A percentile compares a stretch with the other conserved stretches of the same genome.
These are phyloP conservation scores for Danio kyathit DNA, from an alignment of 2,797 vertebrate genomes.

Conservation along the genomic window DNA sequence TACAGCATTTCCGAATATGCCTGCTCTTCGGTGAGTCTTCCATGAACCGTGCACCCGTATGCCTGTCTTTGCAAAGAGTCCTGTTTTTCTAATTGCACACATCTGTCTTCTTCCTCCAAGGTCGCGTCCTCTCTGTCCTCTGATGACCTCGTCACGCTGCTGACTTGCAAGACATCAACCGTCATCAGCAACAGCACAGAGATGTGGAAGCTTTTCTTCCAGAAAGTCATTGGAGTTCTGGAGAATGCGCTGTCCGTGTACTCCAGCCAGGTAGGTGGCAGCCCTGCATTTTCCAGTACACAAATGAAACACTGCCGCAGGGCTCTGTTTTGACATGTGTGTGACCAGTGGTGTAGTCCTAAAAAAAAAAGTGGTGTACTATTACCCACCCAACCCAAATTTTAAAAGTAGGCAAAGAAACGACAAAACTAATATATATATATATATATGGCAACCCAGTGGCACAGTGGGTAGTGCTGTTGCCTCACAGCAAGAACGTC, in stretches of 20 bases:
- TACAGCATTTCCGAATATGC: constrained; percentile 55
- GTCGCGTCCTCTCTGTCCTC: constrained; percentile 16
- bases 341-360: too few relatives aligned
- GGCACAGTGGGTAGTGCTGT: too few relatives aligned
- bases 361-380: too few relatives aligned
- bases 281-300: neutral
- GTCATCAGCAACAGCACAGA: constrained; percentile 23
- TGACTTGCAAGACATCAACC: constrained; percentile 59
- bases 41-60: neutral
- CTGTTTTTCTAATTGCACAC: neutral
- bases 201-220: constrained; percentile 50
- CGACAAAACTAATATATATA: too few relatives aligned
- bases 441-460: too few relatives aligned
- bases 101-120: constrained; percentile 2
- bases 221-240: constrained; percentile 48
- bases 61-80: neutral
- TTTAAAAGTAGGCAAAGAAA: too few relatives aligned
- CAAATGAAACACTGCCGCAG: neutral
- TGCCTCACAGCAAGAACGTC: too few relatives aligned
- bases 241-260: constrained; percentile 54
- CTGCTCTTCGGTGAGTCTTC: constrained; percentile 58
- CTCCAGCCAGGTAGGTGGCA: constrained; percentile 52
- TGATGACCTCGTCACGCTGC: constrained; percentile 41
- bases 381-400: too few relatives aligned
- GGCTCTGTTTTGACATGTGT: neutral